Base-by-base conservation (phyloP, 2,888 invertebrate genomes). In the Daptonema setosum region DNA sequence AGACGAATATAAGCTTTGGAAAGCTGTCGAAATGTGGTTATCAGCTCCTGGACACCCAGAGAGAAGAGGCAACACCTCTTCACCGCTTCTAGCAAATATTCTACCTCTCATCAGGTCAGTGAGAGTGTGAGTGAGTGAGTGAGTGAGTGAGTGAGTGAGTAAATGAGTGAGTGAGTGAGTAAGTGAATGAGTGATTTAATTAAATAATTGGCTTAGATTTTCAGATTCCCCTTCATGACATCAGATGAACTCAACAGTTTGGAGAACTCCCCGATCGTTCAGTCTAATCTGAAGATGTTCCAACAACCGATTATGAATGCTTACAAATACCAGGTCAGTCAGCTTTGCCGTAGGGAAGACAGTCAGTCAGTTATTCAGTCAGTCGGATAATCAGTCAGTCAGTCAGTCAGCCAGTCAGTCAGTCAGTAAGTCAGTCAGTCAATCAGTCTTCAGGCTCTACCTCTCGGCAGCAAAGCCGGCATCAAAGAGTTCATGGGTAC, bases 221-320 rank as follows among this genome's bases (percentile, higher is more conserved):
- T 26, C 41, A 65, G 84, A 63, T 93, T 91, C 73, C 86, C 90
- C 1, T 88, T 90, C 87, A 90, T 93, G 87, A 81, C 84, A 24
- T 85, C 87, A 0, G 77, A 82, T 56, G 86, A 93, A 70, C 71
- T 93, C 61, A 83, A 85, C 1, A 82, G 83, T 67, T 72, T 93
- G 28, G 74, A 88, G 53, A 74, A 85, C 20, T 82, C 81, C 28
- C 83, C 84, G 0, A 73, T 88, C 8, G 58, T 65, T n/a, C 65
- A 66, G 51, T 54, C 65, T 52, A 65, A 70, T 59, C 65, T 67
- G 20, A 67, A 68, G 20, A 61, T 72, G 25, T 71, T 70, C 59
- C 69, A 69, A 56, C 68, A 69, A 2, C 65, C 68, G 56, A 65
- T 74, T 47, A 66, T 72, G 59, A 60, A 65, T 48, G 73, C 74